Base-by-base conservation (phyloP, 2,113 vertebrate genomes). In the Microtus ochrogaster region DNA sequence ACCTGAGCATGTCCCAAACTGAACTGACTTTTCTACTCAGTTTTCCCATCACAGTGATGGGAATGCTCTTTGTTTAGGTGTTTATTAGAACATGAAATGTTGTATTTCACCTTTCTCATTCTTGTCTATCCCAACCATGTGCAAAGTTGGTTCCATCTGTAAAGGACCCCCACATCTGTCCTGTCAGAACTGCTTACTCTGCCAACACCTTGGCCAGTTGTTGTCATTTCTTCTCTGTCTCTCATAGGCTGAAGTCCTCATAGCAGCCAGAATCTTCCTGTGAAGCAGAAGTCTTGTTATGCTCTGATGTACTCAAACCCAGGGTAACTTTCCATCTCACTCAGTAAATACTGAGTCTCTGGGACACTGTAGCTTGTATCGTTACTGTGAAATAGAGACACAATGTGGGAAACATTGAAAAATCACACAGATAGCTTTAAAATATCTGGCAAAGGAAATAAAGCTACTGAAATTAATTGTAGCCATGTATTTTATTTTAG, bases 391-490 rank as follows among this genome's bases (percentile, higher is more conserved):
- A 24, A 0, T 3, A 55, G 79, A 94, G 92, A 73, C 28, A 65
- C 3, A 49, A 2, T 0, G 11, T 58, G 24, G 76, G 26, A 70
- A 66, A 41, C 7, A 6, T 41, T 41, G 4, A 24, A 78, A 41
- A 44, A 26, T 44, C 73, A 39, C 14, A 0, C 30, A 13, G 6
- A 17, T 91, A 49, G 49, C 68, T 83, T n/a, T 36, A 65, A 90
- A 39, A 28, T 77, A 66, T 58, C 44, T 55, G 39, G 66, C 74
- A 77, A 89, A 83, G 52, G 81, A 24, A 63, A 65, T 84, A 26
- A 30, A 78, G 39, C 52, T 79, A 26, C 70, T n/a, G 39, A 84
- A 81, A 39, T 83, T 87, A 73, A 93, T 74, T 94, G 74, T 92
- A 66, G 28, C 55, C 47, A 19, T 63, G n/a, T 79, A 36, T 86